These are phyloP conservation scores for Chaetops frenatus DNA, from an alignment of 2,113 vertebrate genomes.

Conservation along the genomic window DNA sequence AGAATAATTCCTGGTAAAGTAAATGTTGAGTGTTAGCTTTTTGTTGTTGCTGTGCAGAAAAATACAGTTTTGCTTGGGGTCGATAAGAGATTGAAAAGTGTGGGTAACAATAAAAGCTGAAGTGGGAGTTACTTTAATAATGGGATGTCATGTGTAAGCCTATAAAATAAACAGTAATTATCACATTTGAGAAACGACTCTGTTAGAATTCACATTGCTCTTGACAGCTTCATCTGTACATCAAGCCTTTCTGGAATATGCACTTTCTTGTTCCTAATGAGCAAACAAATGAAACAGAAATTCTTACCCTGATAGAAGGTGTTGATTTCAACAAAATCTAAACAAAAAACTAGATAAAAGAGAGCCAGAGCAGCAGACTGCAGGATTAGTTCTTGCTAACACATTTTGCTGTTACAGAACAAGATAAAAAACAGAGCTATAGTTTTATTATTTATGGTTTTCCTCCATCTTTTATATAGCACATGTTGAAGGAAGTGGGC, in stretches of 20 bases:
- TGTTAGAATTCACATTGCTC: constrained; percentile 45
- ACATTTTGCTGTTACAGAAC: not conserved
- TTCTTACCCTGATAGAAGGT: constrained; percentile 45
- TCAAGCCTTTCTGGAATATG: constrained; percentile 32
- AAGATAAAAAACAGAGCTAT: not conserved
- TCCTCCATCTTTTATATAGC: not conserved
- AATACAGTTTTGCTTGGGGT: constrained; percentile 69
- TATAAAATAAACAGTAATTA: constrained; percentile 78
- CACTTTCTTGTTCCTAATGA: constrained; percentile 52
- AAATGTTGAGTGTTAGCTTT: constrained; percentile 52
- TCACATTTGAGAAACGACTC: constrained; percentile 66
- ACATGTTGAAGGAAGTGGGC: not conserved
- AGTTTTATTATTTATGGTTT: not conserved
- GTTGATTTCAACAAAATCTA: constrained; percentile 40
- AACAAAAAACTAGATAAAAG: constrained; percentile 21
- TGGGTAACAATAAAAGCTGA: constrained; percentile 72
- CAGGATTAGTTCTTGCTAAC: not conserved
- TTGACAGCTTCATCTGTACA: constrained; percentile 61
- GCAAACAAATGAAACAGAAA: constrained; percentile 45
- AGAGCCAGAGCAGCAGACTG: not conserved
- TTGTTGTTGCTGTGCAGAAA: constrained; percentile 63
- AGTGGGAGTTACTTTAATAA: constrained; percentile 68
- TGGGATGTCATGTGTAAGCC: constrained; percentile 60
- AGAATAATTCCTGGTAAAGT: constrained; percentile 66
- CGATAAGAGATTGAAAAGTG: constrained; percentile 69